A percentile compares a stretch with the other conserved stretches of the same genome.
Evolutionary conservation across 2,113 vertebrate species (phyloP).

Genomic region (Python bivittatus): DNA sequence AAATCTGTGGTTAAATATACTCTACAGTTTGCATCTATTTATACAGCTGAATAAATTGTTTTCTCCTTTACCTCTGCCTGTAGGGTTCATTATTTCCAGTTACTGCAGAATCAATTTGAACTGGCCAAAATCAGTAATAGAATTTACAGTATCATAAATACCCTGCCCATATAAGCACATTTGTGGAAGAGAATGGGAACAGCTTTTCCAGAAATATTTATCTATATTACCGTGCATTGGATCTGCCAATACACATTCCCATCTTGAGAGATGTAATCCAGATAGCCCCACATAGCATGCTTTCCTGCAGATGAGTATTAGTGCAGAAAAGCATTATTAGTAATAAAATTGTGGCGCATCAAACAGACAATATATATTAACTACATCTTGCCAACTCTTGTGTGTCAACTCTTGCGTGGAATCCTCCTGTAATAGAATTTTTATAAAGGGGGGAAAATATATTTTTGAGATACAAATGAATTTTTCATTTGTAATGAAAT

Average conservation of each 20-base stretch:
- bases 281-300: slow-evolving; percentile 67
- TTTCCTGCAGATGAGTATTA: slow-evolving; percentile 70
- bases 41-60: slow-evolving; percentile 59
- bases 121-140: slow-evolving; percentile 77
- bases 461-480: slow-evolving; percentile 50
- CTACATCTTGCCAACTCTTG: slow-evolving; percentile 63
- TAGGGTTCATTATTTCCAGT: slow-evolving; percentile 79
- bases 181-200: slow-evolving; percentile 65
- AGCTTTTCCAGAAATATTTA: slow-evolving; percentile 67
- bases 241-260: slow-evolving; percentile 74
- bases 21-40: slow-evolving; percentile 66
- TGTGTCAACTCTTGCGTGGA: slow-evolving; percentile 34
- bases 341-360: slow-evolving; percentile 76
- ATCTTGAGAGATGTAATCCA: slow-evolving; percentile 74
- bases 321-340: slow-evolving; percentile 73
- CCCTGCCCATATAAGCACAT: slow-evolving; percentile 63
- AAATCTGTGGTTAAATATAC: slow-evolving; percentile 70
- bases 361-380: slow-evolving; percentile 65
- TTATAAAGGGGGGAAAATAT: neutral
- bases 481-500: slow-evolving; percentile 32
- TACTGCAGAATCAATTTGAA: slow-evolving; percentile 79
- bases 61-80: slow-evolving; percentile 51
- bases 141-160: slow-evolving; percentile 78
- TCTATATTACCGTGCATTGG: slow-evolving; percentile 52
- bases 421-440: slow-evolving; percentile 47